phyloP scores from a whole-genome alignment of 2,797 vertebrate species.

The Myotis myotis region DNA sequence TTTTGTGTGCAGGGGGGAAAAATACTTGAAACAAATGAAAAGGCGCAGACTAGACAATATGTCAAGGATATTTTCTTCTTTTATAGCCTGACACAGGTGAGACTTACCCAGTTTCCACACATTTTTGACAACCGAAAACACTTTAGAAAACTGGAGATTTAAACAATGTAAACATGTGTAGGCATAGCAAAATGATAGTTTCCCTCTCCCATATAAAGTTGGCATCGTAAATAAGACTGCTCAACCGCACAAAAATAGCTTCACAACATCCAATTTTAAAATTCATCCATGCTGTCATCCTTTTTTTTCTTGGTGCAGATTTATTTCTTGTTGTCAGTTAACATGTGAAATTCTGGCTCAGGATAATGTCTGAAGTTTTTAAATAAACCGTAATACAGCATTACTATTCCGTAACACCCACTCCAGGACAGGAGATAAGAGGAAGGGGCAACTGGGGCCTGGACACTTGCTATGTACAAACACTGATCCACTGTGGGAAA shows the following conservation, averaged over 20 bases:
- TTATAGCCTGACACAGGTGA: not conserved
- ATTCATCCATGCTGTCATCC: not conserved
- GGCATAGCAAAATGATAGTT: not conserved
- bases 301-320: not conserved
- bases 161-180: constrained; percentile 41
- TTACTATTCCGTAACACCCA: not conserved
- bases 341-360: constrained; percentile 39
- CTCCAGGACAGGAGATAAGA: not conserved
- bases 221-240: constrained; percentile 13
- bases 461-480: not conserved
- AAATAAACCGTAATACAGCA: not conserved
- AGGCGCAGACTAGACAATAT: constrained; percentile 5
- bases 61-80: constrained; percentile 19
- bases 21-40: not conserved
- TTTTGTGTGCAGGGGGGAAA: not conserved
- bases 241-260: constrained; percentile 18
- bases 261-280: constrained; percentile 30
- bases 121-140: constrained; percentile 37
- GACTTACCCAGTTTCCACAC: not conserved
- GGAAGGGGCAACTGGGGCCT: not conserved
- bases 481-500: not conserved
- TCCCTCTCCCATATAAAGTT: not conserved
- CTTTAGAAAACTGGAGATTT: constrained; percentile 48
- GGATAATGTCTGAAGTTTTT: not conserved
- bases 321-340: not conserved